Evolutionary conservation across 1,140 invertebrate genomes (phyloP).

Genomic region (Pantala flavescens): DNA sequence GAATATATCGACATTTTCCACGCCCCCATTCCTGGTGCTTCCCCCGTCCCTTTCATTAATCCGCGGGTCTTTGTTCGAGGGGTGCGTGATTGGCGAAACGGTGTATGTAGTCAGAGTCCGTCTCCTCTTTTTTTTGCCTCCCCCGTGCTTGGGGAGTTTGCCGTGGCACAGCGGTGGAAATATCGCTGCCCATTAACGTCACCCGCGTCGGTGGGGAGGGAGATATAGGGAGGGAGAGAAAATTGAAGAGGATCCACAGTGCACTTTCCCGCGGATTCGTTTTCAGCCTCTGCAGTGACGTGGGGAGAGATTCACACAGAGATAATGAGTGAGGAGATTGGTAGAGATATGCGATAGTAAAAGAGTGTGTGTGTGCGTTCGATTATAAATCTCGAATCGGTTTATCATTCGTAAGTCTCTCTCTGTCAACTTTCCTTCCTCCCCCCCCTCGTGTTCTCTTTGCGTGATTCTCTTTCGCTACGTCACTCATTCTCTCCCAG

Average conservation of each 20-base stretch:
- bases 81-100: conserved; percentile 2
- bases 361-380: too few relatives aligned
- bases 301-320: neutral
- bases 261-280: too few relatives aligned
- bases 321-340: too few relatives aligned
- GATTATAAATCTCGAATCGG: too few relatives aligned
- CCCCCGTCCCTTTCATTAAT: neutral
- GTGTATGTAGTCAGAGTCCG: neutral
- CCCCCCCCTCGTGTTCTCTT: too few relatives aligned
- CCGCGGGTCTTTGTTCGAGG: neutral
- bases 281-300: too few relatives aligned
- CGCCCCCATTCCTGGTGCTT: neutral
- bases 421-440: too few relatives aligned
- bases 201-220: neutral
- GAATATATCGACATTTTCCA: neutral
- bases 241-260: neutral
- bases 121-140: neutral
- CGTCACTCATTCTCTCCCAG: too few relatives aligned
- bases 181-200: neutral
- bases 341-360: too few relatives aligned
- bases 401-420: too few relatives aligned
- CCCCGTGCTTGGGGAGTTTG: neutral
- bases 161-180: neutral
- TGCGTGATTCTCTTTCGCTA: too few relatives aligned
- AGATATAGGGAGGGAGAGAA: neutral